Percentiles rank a stretch among this genome's conserved stretches.
phyloP scores from a whole-genome alignment of 2,113 vertebrate genomes.

The Leucoraja erinaceus region DNA sequence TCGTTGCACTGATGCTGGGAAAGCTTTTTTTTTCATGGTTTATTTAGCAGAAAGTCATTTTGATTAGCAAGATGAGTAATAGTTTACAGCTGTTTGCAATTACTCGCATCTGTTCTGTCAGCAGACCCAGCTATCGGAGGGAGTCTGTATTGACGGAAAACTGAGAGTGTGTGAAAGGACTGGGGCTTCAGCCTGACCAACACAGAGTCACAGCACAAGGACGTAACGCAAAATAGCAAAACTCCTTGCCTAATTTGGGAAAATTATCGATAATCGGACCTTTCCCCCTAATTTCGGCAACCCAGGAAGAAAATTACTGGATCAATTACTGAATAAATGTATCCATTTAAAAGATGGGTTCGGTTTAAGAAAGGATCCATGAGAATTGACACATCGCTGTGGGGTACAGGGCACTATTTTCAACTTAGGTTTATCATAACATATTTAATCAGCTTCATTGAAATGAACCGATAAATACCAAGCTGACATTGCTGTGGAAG shows the following conservation, averaged over 20 bases:
- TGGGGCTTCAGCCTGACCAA: constrained; percentile 35
- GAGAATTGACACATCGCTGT: too few species aligned
- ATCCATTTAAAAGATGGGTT: neutral
- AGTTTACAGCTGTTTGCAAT: constrained; percentile 84
- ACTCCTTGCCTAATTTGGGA: neutral
- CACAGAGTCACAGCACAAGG: constrained; percentile 11
- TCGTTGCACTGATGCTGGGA: constrained; percentile 76
- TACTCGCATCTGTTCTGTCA: constrained; percentile 78
- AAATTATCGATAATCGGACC: neutral
- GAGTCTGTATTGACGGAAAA: constrained; percentile 60
- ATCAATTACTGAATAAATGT: too few species aligned
- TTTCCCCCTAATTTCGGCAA: neutral
- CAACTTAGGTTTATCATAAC: neutral
- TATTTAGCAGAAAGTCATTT: constrained; percentile 96
- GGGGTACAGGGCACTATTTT: neutral
- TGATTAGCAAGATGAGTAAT: constrained; percentile 89
- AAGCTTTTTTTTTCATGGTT: constrained; percentile 96
- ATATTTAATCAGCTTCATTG: neutral
- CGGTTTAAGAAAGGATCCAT: neutral
- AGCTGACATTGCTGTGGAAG: neutral
- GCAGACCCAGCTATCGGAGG: constrained; percentile 62
- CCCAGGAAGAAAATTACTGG: neutral
- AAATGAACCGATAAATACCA: neutral
- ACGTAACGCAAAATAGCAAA: neutral
- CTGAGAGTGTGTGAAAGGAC: neutral